phyloP scores from a whole-genome alignment of 1,140 invertebrate genomes.

The Aphidius gifuensis region DNA sequence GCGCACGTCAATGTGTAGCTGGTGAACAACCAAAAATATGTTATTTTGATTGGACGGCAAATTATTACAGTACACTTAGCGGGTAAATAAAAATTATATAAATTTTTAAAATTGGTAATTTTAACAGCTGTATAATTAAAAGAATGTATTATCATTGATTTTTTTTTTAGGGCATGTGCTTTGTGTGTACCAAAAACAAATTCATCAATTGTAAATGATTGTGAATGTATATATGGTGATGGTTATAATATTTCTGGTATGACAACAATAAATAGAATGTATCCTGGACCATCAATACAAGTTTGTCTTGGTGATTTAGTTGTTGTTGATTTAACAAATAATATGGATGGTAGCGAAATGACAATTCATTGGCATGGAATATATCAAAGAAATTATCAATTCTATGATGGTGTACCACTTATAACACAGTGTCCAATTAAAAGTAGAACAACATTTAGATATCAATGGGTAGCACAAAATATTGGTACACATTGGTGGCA shows the following conservation, averaged over 20 bases:
- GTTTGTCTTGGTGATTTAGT: constrained; percentile 83
- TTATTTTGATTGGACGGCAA: constrained; percentile 77
- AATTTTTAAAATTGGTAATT: too few species aligned
- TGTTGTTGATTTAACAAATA: constrained; percentile 80
- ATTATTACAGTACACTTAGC: constrained; percentile 77
- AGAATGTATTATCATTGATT: too few species aligned
- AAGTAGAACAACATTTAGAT: constrained; percentile 79
- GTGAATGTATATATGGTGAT: constrained; percentile 79
- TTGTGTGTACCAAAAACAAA: constrained; percentile 66
- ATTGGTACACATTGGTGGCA: constrained; percentile 89
- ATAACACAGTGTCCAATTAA: constrained; percentile 88
- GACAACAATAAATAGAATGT: constrained; percentile 75
- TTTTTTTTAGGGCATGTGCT: constrained; percentile 68
- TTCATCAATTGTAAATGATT: constrained; percentile 63
- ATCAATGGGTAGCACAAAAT: constrained; percentile 70
- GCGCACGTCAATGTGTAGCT: constrained; percentile 70
- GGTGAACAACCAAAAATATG: constrained; percentile 71
- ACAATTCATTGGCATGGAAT: constrained; percentile 89
- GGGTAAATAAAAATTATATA: constrained; percentile 54
- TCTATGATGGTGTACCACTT: constrained; percentile 87
- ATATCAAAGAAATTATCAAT: constrained; percentile 75
- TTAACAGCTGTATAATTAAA: too few species aligned
- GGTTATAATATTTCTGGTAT: constrained; percentile 72
- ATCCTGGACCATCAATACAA: constrained; percentile 82
- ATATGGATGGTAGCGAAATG: constrained; percentile 73